Percentiles rank a stretch among this genome's conserved stretches.
phyloP scores from a whole-genome alignment of 2,113 vertebrate species.

The Xiphophorus maculatus region DNA sequence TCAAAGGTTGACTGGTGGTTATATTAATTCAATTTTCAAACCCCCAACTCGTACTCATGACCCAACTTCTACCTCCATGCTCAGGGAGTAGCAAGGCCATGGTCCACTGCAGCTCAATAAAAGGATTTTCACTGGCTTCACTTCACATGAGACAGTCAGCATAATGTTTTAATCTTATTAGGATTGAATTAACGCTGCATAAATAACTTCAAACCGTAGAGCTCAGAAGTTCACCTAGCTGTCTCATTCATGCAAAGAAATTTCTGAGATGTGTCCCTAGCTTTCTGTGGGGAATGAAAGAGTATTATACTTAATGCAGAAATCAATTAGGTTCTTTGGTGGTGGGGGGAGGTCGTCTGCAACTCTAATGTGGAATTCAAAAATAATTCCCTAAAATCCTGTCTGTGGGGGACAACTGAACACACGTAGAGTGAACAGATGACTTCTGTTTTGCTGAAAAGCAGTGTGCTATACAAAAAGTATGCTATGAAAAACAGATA shows the following conservation, averaged over 20 bases:
- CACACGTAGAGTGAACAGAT: conserved; percentile 27
- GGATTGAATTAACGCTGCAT: conserved; percentile 52
- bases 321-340: conserved; percentile 23
- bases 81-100: conserved; percentile 31
- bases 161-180: conserved; percentile 68
- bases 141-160: conserved; percentile 51
- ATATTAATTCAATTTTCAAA: conserved; percentile 69
- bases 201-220: conserved; percentile 41
- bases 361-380: conserved; percentile 31
- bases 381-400: conserved; percentile 36
- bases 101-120: conserved; percentile 41
- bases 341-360: conserved; percentile 4
- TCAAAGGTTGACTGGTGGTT: conserved; percentile 58
- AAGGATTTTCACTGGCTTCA: conserved; percentile 40
- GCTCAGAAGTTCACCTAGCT: conserved; percentile 26
- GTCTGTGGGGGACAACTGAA: conserved; percentile 38
- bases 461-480: neutral
- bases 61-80: conserved; percentile 31
- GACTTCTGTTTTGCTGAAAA: conserved; percentile 36
- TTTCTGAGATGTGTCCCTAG: conserved; percentile 20
- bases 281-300: conserved; percentile 11
- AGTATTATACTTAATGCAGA: conserved; percentile 30
- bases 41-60: conserved; percentile 24
- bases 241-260: conserved; percentile 32
- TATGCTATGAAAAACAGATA: conserved; percentile 8